Evolutionary conservation across 2,113 vertebrate species (phyloP).

Genomic region (Oncorhynchus gorbuscha): DNA sequence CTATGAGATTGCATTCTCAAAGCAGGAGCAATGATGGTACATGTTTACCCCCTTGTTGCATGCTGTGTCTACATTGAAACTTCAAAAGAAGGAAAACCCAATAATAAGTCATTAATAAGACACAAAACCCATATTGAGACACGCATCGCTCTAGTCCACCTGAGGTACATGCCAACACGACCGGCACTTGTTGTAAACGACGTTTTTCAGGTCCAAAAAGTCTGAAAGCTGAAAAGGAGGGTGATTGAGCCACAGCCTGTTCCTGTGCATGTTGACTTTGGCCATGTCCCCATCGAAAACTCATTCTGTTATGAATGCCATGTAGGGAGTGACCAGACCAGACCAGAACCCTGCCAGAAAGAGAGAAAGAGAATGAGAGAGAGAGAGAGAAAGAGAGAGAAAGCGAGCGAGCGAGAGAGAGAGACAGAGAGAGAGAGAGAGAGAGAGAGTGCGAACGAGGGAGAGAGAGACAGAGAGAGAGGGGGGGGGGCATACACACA

Average conservation of each 20-base stretch:
- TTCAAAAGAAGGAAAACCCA: background rate
- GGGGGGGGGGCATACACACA: background rate
- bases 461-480: no score
- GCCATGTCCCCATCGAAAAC: slow-evolving; percentile 22
- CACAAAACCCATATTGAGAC: background rate
- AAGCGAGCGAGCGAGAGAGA: background rate
- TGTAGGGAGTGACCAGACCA: slow-evolving; percentile 46
- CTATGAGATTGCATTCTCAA: background rate
- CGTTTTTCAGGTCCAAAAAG: background rate
- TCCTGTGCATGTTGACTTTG: slow-evolving; percentile 48
- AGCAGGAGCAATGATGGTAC: background rate
- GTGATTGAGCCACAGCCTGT: slow-evolving; percentile 21
- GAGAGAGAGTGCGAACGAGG: no score
- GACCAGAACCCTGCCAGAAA: background rate
- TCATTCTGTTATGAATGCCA: slow-evolving; percentile 33
- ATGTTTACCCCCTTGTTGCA: background rate
- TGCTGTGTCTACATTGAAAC: background rate
- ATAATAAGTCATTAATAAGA: background rate
- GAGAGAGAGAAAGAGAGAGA: background rate
- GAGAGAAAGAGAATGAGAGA: no score
- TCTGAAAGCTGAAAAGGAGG: background rate
- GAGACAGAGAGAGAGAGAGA: background rate
- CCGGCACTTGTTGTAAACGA: background rate
- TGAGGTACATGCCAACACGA: background rate
- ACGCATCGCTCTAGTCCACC: background rate